These are phyloP conservation scores for Atethmia centrago DNA, from an alignment of 2,888 invertebrate species.

Conservation along the genomic window DNA sequence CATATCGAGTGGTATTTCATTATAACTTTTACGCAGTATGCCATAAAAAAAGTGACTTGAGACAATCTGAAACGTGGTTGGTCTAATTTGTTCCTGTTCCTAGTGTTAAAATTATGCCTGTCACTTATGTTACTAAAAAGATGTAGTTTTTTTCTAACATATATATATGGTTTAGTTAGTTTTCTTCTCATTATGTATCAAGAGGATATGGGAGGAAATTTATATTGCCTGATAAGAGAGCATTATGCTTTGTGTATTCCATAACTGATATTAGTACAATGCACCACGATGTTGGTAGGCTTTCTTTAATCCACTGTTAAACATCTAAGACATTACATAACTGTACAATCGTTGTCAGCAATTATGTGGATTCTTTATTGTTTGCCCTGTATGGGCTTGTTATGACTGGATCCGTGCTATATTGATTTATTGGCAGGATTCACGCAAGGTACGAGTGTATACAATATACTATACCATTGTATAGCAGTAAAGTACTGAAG, in stretches of 20 bases:
- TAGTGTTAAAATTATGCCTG: no score
- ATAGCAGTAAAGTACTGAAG: neutral
- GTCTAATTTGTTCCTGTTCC: no score
- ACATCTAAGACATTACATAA: neutral
- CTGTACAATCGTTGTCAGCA: neutral
- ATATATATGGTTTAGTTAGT: no score
- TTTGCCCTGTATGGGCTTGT: neutral
- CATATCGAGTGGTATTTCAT: no score
- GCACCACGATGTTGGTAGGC: neutral
- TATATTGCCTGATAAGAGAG: neutral
- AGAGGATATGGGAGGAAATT: neutral
- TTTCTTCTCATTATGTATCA: no score
- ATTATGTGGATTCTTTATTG: neutral
- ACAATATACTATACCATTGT: neutral
- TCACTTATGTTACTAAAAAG: no score
- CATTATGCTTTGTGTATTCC: neutral
- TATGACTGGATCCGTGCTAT: neutral
- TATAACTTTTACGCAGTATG: no score
- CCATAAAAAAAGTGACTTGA: no score
- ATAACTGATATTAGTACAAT: neutral
- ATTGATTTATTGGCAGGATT: neutral
- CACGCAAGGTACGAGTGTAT: neutral
- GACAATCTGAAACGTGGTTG: no score
- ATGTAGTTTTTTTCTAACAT: no score
- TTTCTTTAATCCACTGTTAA: neutral